phyloP scores from a whole-genome alignment of 2,888 invertebrate species.

The Ischnus inquisitorius region DNA sequence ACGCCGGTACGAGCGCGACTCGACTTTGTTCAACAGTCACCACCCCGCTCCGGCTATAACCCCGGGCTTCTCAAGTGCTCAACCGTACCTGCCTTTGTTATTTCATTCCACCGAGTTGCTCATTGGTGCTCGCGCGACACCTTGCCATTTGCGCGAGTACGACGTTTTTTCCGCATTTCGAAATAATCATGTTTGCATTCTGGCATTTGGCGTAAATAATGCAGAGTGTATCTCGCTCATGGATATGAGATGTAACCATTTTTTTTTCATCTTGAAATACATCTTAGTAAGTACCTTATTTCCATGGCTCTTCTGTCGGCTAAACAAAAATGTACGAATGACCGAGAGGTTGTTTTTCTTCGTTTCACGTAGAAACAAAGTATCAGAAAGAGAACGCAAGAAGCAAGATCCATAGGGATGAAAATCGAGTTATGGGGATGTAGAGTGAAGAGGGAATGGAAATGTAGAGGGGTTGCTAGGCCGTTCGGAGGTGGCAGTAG shows the following conservation, averaged over 20 bases:
- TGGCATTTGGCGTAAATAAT: too few relatives aligned
- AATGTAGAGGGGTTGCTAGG: slow-evolving; percentile 77
- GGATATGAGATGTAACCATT: too few relatives aligned
- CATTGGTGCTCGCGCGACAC: slow-evolving; percentile 43
- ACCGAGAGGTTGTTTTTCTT: slow-evolving; percentile 55
- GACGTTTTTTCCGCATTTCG: neutral
- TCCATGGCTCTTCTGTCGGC: too few relatives aligned
- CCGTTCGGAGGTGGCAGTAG: slow-evolving; percentile 57
- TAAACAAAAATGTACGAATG: neutral
- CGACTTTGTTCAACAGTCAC: slow-evolving; percentile 45
- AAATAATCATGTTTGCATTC: neutral
- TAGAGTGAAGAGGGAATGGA: slow-evolving; percentile 73
- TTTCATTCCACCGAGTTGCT: slow-evolving; percentile 64
- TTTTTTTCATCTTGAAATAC: too few relatives aligned
- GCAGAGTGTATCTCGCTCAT: too few relatives aligned
- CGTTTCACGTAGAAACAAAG: slow-evolving; percentile 68
- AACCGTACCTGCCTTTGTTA: slow-evolving; percentile 61
- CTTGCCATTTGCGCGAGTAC: neutral
- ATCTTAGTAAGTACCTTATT: neutral
- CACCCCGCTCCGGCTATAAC: neutral
- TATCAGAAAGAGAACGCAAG: slow-evolving; percentile 62
- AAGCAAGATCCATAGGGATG: slow-evolving; percentile 52
- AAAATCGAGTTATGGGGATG: slow-evolving; percentile 60
- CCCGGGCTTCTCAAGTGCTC: slow-evolving; percentile 63
- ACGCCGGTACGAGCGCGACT: slow-evolving; percentile 68